These are phyloP conservation scores for Amphipoea lucens DNA, from an alignment of 2,888 invertebrate species.

Conservation along the genomic window DNA sequence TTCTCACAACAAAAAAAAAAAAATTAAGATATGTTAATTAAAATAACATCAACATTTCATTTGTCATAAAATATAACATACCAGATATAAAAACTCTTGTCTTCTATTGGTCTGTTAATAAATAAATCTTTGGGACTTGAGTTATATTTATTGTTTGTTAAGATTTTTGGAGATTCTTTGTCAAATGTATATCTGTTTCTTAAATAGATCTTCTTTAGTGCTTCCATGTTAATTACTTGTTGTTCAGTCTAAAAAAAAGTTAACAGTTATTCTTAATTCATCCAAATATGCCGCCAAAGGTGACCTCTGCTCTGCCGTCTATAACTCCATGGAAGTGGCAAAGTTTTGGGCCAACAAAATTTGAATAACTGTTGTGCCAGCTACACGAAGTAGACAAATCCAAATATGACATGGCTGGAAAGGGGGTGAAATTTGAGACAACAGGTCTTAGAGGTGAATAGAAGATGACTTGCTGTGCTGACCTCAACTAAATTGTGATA, in stretches of 20 bases:
- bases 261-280: not conserved
- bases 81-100: slow-evolving; percentile 80
- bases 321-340: too few relatives aligned
- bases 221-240: slow-evolving; percentile 87
- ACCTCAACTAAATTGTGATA: too few relatives aligned
- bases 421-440: too few relatives aligned
- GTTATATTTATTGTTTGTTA: slow-evolving; percentile 80
- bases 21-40: not conserved
- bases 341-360: too few relatives aligned
- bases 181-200: slow-evolving; percentile 91
- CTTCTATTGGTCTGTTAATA: slow-evolving; percentile 67
- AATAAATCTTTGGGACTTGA: slow-evolving; percentile 83
- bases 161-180: slow-evolving; percentile 91
- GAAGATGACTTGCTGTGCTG: too few relatives aligned
- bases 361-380: too few relatives aligned
- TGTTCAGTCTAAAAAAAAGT: slow-evolving; percentile 89
- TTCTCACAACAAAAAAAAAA: too few relatives aligned
- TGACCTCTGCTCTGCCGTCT: too few relatives aligned
- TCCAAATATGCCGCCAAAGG: too few relatives aligned
- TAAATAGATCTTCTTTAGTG: slow-evolving; percentile 90
- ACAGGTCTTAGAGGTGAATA: too few relatives aligned
- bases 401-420: not conserved
- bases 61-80: slow-evolving; percentile 55
- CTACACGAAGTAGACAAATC: too few relatives aligned
- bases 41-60: not conserved